Conservation (phyloP, 2,113 vertebrate species). For the Cichladusa arquata region DNA sequence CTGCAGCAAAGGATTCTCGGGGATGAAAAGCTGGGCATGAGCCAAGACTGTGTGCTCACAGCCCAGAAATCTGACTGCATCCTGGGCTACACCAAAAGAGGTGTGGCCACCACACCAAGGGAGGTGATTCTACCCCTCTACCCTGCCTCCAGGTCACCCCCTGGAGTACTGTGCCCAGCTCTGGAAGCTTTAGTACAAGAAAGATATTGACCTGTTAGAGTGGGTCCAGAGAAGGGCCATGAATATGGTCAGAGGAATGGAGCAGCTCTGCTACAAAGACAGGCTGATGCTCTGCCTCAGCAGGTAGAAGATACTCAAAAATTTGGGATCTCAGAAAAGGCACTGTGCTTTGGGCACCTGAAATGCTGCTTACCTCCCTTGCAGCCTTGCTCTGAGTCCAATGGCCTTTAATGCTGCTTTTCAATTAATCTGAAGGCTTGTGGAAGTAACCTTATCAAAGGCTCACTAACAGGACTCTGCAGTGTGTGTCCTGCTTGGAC, state of each 20-base stretch:
- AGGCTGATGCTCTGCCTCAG: not conserved
- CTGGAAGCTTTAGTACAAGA: not conserved
- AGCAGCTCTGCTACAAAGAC: not conserved
- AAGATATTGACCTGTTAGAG: not conserved
- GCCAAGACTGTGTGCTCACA: not conserved
- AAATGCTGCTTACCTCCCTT: not conserved
- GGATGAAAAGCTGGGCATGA: not conserved
- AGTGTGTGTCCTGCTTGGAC: not conserved
- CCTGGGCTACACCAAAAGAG: not conserved
- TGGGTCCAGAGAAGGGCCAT: not conserved
- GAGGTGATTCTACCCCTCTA: not conserved
- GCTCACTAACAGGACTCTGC: not conserved
- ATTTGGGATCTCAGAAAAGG: not conserved
- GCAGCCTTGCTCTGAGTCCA: not conserved
- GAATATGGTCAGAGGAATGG: not conserved
- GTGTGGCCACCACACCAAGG: not conserved
- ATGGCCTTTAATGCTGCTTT: not conserved
- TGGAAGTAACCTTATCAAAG: not conserved
- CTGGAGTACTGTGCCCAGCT: too few species aligned
- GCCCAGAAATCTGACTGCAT: accelerated
- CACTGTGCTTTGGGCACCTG: not conserved
- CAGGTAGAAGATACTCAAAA: not conserved
- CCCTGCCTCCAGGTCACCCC: not conserved
- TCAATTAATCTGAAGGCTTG: accelerated
- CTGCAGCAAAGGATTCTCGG: not conserved